phyloP scores from a whole-genome alignment of 2,888 invertebrate genomes.

The Conops quadrifasciatus region DNA sequence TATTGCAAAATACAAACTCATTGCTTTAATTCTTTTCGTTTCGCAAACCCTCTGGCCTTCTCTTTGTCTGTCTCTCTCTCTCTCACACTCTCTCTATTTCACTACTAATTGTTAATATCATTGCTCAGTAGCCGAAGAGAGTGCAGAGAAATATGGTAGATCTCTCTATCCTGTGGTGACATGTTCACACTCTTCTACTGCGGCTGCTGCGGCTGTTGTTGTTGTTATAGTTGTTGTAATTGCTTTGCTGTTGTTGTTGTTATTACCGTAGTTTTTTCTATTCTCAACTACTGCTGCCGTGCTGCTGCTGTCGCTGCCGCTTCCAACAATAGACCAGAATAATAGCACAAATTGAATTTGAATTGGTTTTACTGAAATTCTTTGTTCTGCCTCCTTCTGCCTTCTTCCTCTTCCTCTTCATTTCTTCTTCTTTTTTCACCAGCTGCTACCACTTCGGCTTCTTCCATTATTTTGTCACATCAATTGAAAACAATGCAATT shows the following conservation, averaged over 20 bases:
- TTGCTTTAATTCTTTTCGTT: conserved; percentile 34
- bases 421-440: conserved; percentile 43
- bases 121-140: neutral
- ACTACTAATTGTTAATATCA: no score
- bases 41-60: no score
- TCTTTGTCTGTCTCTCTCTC: no score
- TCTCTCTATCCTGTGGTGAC: no score
- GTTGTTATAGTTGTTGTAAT: conserved; percentile 18
- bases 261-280: conserved; percentile 36
- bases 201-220: neutral
- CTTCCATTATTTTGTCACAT: conserved; percentile 46
- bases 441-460: no score
- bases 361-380: conserved; percentile 51
- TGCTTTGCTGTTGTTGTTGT: conserved; percentile 16
- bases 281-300: conserved; percentile 17
- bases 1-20: conserved; percentile 49
- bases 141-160: no score
- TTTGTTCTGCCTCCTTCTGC: neutral
- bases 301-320: neutral
- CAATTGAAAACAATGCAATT: conserved; percentile 52
- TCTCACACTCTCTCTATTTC: no score
- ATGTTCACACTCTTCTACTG: conserved; percentile 12
- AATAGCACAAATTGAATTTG: conserved; percentile 62
- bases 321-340: conserved; percentile 56
- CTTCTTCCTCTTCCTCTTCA: conserved; percentile 34